Percentiles rank a stretch among this genome's conserved stretches.
Evolutionary conservation across 2,888 invertebrate species (phyloP).

Genomic region (Criorhina ranunculi): DNA sequence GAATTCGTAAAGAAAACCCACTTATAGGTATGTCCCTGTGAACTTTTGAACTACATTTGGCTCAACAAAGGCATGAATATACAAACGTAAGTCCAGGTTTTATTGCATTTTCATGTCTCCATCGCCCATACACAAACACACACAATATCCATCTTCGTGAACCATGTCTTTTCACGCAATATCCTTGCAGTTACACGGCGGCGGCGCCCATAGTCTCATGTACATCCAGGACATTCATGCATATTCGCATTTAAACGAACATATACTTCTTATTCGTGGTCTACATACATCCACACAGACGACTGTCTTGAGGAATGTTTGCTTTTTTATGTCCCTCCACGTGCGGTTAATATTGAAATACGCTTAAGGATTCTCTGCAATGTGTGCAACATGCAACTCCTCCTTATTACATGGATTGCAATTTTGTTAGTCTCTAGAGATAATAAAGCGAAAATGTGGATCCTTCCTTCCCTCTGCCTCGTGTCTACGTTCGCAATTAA

Average conservation of each 20-base stretch:
- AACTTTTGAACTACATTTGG: too few relatives aligned
- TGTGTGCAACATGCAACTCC: too few relatives aligned
- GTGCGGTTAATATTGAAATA: constrained; percentile 19
- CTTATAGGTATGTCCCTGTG: too few relatives aligned
- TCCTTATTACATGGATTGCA: background rate
- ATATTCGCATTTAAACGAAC: background rate
- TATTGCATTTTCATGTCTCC: background rate
- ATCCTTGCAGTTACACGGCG: constrained; percentile 9
- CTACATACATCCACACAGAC: background rate
- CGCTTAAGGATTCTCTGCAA: background rate
- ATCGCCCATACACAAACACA: background rate
- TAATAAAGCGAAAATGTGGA: background rate
- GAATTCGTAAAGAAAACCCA: too few relatives aligned
- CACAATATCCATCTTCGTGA: background rate
- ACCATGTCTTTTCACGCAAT: constrained; percentile 10
- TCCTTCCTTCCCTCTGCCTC: background rate
- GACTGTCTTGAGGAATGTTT: constrained; percentile 13
- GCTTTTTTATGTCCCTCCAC: background rate
- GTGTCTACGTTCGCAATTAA: background rate
- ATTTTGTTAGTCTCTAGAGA: background rate
- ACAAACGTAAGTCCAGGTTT: too few relatives aligned
- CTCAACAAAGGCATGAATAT: too few relatives aligned
- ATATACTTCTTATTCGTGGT: background rate
- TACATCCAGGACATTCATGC: constrained; percentile 16
- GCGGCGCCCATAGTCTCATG: constrained; percentile 15